Evolutionary conservation across 1,140 invertebrate species (phyloP).

Genomic region (Megalonaias nervosa): DNA sequence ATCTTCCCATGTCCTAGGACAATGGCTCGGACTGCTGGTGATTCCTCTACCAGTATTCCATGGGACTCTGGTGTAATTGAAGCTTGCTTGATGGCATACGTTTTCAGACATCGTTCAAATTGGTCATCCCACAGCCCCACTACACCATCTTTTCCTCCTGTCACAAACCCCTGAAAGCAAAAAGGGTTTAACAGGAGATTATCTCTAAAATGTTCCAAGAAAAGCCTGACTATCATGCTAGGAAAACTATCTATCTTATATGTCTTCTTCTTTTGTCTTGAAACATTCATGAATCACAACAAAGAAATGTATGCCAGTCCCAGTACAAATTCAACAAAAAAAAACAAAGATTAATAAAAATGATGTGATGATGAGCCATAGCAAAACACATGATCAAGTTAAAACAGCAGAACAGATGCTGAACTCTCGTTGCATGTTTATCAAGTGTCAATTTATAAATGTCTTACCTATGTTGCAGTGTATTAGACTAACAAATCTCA

Average conservation of each 20-base stretch:
- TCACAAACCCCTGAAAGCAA: slow-evolving; percentile 69
- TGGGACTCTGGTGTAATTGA: slow-evolving; percentile 53
- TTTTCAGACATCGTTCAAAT: slow-evolving; percentile 69
- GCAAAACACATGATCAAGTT: too few species aligned
- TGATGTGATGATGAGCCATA: too few species aligned
- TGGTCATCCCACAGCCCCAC: slow-evolving; percentile 70
- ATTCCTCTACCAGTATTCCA: slow-evolving; percentile 62
- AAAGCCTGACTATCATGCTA: neutral
- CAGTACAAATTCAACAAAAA: neutral
- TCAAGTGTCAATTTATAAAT: too few species aligned
- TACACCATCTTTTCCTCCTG: slow-evolving; percentile 71
- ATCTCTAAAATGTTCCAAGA: neutral
- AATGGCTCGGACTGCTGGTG: slow-evolving; percentile 66
- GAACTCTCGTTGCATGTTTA: too few species aligned
- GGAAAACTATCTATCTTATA: neutral
- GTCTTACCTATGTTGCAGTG: too few species aligned
- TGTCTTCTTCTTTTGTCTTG: neutral
- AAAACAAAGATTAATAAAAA: neutral
- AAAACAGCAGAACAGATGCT: too few species aligned
- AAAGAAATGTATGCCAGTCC: neutral
- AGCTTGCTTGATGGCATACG: slow-evolving; percentile 65
- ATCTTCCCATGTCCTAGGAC: slow-evolving; percentile 70
- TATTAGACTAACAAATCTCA: too few species aligned
- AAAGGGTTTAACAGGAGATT: neutral
- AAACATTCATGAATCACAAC: neutral